A percentile compares a stretch with the other conserved stretches of the same genome.
Conservation (phyloP, 1,140 invertebrate species). For the Ylistrum balloti region DNA sequence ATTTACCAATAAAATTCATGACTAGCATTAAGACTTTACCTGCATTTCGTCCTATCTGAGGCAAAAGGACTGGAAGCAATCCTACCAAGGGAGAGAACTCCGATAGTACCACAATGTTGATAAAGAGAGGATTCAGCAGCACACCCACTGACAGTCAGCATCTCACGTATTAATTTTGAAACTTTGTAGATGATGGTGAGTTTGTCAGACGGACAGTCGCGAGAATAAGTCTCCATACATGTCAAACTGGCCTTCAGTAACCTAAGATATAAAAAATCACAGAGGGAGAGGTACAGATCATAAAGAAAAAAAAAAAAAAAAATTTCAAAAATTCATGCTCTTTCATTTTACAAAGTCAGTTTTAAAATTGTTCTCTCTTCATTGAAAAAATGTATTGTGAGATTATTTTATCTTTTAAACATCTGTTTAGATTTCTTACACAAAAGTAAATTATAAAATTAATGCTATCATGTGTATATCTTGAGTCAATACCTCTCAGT, state of each 20-base stretch:
- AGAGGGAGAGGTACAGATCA: too few relatives aligned
- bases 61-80: not conserved
- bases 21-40: not conserved
- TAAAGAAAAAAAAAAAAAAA: too few relatives aligned
- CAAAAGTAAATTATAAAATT: too few relatives aligned
- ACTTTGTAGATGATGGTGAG: constrained; percentile 7
- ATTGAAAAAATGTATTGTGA: too few relatives aligned
- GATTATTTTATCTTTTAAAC: too few relatives aligned
- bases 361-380: too few relatives aligned
- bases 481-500: not conserved
- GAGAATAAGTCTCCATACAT: not conserved
- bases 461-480: too few relatives aligned
- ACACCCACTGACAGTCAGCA: not conserved
- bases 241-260: not conserved
- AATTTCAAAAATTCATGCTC: too few relatives aligned
- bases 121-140: not conserved
- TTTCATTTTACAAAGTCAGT: too few relatives aligned
- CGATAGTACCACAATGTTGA: not conserved
- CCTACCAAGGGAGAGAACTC: not conserved
- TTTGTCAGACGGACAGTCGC: not conserved
- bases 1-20: not conserved
- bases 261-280: too few relatives aligned
- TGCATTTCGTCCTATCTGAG: not conserved
- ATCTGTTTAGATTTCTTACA: too few relatives aligned
- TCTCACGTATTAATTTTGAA: not conserved